A percentile compares a stretch with the other conserved stretches of the same genome.
These are phyloP conservation scores for Drosophila setifemur DNA, from an alignment of 1,140 invertebrate species.

Conservation along the genomic window DNA sequence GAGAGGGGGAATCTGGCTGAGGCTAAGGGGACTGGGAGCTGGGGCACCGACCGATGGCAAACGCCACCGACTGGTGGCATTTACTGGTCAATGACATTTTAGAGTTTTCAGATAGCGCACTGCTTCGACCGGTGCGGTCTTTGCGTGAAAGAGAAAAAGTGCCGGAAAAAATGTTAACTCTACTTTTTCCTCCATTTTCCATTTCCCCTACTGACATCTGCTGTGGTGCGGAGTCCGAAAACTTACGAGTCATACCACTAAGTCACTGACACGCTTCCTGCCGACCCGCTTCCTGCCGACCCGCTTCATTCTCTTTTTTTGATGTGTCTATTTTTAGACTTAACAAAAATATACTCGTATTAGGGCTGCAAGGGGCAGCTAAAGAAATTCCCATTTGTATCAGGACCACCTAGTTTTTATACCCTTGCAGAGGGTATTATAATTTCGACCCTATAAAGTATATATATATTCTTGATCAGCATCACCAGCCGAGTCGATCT, in stretches of 20 bases:
- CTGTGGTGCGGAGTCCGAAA: constrained; percentile 32
- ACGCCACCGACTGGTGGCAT: constrained; percentile 61
- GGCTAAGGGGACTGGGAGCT: constrained; percentile 18
- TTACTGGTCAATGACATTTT: constrained; percentile 79
- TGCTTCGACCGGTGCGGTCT: constrained; percentile 20
- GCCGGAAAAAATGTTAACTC: constrained; percentile 63
- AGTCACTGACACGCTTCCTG: constrained; percentile 62
- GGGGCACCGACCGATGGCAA: constrained; percentile 30
- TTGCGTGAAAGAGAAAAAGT: constrained; percentile 65
- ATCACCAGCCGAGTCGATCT: no score
- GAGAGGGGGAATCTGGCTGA: constrained; percentile 27
- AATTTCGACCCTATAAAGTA: no score
- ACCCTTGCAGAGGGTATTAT: no score
- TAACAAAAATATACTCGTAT: no score
- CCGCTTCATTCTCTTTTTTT: constrained; percentile 32
- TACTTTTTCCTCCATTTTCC: constrained; percentile 28
- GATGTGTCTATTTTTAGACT: constrained; percentile 1
- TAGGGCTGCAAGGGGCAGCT: no score
- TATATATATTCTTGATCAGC: no score
- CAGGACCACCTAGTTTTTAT: no score
- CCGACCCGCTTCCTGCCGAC: constrained; percentile 16
- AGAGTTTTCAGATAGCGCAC: constrained; percentile 34
- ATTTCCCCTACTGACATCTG: constrained; percentile 7
- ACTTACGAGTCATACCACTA: constrained; percentile 67
- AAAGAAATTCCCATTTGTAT: no score